Conservation (phyloP, 2,888 invertebrate genomes). For the Entomobrya proxima region DNA sequence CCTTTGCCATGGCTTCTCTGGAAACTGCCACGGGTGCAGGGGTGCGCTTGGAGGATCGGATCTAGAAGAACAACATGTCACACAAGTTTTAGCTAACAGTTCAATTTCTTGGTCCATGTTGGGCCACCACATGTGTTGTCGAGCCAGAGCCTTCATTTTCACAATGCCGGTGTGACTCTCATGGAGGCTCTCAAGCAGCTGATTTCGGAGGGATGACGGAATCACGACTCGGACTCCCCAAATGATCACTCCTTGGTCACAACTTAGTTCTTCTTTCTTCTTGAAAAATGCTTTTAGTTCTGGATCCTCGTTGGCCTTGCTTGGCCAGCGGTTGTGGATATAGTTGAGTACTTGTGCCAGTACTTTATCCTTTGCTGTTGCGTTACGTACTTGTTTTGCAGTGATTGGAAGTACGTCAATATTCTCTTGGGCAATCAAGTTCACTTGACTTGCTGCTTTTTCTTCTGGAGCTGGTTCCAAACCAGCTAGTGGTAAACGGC, state of each 20-base stretch:
- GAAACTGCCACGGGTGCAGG: constrained; percentile 59
- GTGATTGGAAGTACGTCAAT: not conserved
- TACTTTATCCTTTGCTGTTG: not conserved
- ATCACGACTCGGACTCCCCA: too few relatives aligned
- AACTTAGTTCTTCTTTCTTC: too few relatives aligned
- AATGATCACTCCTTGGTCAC: too few relatives aligned
- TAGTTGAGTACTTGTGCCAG: not conserved
- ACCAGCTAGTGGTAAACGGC: not conserved
- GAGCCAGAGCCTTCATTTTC: constrained; percentile 52
- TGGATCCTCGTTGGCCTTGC: too few relatives aligned
- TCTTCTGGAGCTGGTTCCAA: not conserved
- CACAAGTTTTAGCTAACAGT: not conserved
- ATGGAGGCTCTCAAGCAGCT: too few relatives aligned
- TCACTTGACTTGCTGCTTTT: not conserved
- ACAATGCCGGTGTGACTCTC: too few relatives aligned
- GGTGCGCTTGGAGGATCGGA: constrained; percentile 29
- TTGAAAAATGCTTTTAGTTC: too few relatives aligned
- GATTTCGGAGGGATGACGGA: too few relatives aligned
- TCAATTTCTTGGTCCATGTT: constrained; percentile 64
- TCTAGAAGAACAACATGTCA: not conserved
- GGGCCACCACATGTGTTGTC: constrained; percentile 45
- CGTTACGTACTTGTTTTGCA: not conserved
- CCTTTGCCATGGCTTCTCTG: constrained; percentile 58
- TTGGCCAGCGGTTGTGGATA: not conserved
- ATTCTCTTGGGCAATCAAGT: too few relatives aligned